Percentiles rank a stretch among this genome's conserved stretches.
Conservation (phyloP, 2,113 vertebrate genomes). For the Apaloderma vittatum region DNA sequence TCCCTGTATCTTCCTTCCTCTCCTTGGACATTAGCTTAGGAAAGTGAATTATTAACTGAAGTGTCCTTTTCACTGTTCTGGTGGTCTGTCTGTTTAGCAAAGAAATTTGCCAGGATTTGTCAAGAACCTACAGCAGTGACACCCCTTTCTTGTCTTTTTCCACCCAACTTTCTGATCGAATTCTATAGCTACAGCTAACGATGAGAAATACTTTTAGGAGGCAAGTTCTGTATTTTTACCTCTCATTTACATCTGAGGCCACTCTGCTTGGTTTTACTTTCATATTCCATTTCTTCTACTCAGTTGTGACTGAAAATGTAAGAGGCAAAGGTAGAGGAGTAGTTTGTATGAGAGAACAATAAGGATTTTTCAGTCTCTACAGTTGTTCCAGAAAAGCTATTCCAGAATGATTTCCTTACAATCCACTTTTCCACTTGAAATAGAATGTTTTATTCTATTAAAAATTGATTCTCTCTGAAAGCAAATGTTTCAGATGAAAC, state of each 20-base stretch:
- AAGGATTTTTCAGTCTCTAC: background rate
- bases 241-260: background rate
- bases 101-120: background rate
- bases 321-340: background rate
- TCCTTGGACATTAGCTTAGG: background rate
- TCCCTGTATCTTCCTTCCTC: background rate
- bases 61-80: background rate
- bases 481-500: background rate
- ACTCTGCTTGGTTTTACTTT: background rate
- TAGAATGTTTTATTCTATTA: background rate
- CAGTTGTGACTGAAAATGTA: background rate
- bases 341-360: background rate
- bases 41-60: background rate
- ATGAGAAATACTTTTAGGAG: background rate
- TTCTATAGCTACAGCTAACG: background rate
- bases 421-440: background rate
- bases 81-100: background rate
- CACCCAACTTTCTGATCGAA: background rate
- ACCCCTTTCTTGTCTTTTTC: background rate
- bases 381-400: background rate
- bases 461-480: background rate
- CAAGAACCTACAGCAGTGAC: background rate
- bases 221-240: background rate
- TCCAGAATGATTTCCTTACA: background rate
- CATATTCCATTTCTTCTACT: background rate